phyloP scores from a whole-genome alignment of 2,888 invertebrate genomes.

The Carabus problematicus region DNA sequence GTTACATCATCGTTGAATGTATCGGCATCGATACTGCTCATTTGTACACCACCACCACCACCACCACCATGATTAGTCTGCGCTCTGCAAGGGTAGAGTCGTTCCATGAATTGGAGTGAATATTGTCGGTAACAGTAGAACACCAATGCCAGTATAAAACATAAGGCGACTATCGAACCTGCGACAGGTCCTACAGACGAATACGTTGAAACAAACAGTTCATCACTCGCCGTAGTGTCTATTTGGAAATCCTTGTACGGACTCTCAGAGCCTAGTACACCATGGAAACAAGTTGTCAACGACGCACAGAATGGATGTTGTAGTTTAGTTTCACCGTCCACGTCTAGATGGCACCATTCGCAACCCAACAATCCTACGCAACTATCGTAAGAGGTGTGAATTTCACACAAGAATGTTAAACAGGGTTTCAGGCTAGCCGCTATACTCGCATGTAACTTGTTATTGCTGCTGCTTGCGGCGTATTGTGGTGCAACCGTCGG shows the following conservation, averaged over 20 bases:
- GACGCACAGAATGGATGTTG: conserved; percentile 80
- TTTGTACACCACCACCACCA: conserved; percentile 65
- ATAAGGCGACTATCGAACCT: conserved; percentile 83
- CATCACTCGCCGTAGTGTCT: conserved; percentile 55
- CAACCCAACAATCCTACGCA: conserved; percentile 81
- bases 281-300: conserved; percentile 84
- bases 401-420: conserved; percentile 73
- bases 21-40: conserved; percentile 77
- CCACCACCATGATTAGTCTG: conserved; percentile 64
- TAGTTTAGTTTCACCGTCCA: conserved; percentile 74
- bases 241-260: conserved; percentile 80
- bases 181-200: conserved; percentile 87
- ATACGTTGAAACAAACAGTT: conserved; percentile 62
- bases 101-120: conserved; percentile 59
- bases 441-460: conserved; percentile 46
- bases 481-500: neutral
- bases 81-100: conserved; percentile 63
- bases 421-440: conserved; percentile 64
- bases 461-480: conserved; percentile 38
- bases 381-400: conserved; percentile 67
- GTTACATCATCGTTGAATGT: conserved; percentile 70
- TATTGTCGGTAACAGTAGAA: conserved; percentile 85
- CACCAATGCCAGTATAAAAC: conserved; percentile 80
- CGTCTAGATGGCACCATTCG: conserved; percentile 88
- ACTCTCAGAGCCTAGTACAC: conserved; percentile 80